A percentile compares a stretch with the other conserved stretches of the same genome.
phyloP scores from a whole-genome alignment of 2,888 invertebrate species.

The Ophion ventricosus region DNA sequence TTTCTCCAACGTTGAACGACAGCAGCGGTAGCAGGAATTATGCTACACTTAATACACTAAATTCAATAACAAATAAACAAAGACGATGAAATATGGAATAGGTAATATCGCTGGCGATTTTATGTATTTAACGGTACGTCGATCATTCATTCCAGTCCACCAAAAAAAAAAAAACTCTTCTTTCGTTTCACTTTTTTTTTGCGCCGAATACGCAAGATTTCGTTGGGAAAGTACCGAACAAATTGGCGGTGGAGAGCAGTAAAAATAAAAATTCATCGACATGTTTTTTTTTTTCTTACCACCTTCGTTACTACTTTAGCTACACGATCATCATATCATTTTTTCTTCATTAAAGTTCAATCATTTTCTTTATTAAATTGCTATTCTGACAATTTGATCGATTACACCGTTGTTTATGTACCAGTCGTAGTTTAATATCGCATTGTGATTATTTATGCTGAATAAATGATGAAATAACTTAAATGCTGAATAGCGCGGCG shows the following conservation, averaged over 20 bases:
- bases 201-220: conserved; percentile 1
- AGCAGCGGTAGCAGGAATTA: conserved; percentile 12
- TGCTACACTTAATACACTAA: conserved; percentile 49
- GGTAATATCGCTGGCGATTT: conserved; percentile 81
- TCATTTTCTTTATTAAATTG: conserved; percentile 34
- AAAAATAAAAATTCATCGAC: neutral
- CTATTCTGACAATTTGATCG: conserved; percentile 49
- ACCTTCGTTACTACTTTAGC: neutral
- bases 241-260: neutral
- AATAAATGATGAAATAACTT: conserved; percentile 64
- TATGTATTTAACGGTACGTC: conserved; percentile 78
- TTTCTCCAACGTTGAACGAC: conserved; percentile 15
- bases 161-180: conserved; percentile 42
- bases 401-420: conserved; percentile 64
- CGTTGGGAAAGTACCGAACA: neutral
- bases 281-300: neutral
- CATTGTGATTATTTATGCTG: conserved; percentile 71
- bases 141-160: conserved; percentile 79
- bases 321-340: neutral
- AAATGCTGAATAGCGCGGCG: conserved; percentile 26
- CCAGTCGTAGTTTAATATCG: conserved; percentile 59
- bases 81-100: conserved; percentile 61
- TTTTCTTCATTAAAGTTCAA: neutral
- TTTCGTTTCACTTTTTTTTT: conserved; percentile 19
- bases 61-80: conserved; percentile 69